phyloP scores from a whole-genome alignment of 2,113 vertebrate genomes.

The Paralichthys olivaceus region DNA sequence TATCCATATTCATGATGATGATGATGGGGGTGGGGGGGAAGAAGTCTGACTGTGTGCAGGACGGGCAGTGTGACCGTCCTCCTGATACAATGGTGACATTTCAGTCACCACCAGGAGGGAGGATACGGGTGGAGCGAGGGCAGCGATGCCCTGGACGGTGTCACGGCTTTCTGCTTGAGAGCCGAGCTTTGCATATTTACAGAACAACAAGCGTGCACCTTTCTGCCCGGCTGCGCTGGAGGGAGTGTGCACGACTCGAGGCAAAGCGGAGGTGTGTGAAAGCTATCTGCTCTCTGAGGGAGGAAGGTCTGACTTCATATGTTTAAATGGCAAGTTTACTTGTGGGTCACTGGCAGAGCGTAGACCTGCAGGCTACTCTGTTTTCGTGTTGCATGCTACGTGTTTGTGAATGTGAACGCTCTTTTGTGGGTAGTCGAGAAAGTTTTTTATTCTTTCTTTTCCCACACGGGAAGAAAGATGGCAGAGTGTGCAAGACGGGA shows the following conservation, averaged over 20 bases:
- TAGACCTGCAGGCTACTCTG: neutral
- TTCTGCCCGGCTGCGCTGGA: conserved; percentile 19
- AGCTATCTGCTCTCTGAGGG: neutral
- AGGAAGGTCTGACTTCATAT: conserved; percentile 6
- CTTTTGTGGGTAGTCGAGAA: too few species aligned
- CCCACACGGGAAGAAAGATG: neutral
- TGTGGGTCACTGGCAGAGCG: neutral
- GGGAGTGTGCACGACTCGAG: neutral
- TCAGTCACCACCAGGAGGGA: conserved; percentile 43
- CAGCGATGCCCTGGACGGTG: conserved; percentile 30
- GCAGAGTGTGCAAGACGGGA: neutral
- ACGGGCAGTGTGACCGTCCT: conserved; percentile 13
- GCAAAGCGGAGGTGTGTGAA: neutral
- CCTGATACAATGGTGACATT: conserved; percentile 63
- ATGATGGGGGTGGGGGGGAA: too few species aligned
- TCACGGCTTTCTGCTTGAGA: conserved; percentile 50
- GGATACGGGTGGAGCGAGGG: conserved; percentile 20
- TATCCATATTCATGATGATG: conserved; percentile 60
- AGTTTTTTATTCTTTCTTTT: neutral
- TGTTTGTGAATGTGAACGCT: neutral
- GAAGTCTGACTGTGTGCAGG: conserved; percentile 28
- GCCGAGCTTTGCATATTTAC: conserved; percentile 60
- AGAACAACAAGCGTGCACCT: conserved; percentile 41
- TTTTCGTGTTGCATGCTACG: neutral
- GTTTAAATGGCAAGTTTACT: conserved; percentile 4